A percentile compares a stretch with the other conserved stretches of the same genome.
These are phyloP conservation scores for Sarcophilus harrisii DNA, from an alignment of 2,797 vertebrate genomes.

Conservation along the genomic window DNA sequence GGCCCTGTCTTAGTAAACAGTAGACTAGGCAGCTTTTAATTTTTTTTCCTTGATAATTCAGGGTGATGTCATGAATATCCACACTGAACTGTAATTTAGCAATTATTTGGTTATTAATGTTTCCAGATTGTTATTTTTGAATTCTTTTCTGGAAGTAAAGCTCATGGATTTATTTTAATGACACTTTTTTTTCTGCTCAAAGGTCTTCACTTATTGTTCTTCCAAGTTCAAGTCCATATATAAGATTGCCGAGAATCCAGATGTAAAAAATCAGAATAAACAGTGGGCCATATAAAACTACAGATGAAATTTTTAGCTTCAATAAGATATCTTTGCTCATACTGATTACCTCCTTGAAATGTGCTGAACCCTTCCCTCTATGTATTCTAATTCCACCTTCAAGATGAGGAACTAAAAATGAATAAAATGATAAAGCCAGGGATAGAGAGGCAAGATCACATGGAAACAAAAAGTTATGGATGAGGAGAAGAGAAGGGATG, in stretches of 20 bases:
- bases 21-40: too few species aligned
- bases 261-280: not conserved
- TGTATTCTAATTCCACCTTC: not conserved
- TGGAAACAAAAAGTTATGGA: not conserved
- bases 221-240: not conserved
- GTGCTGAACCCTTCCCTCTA: not conserved
- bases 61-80: not conserved
- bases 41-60: not conserved
- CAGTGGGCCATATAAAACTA: not conserved
- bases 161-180: not conserved
- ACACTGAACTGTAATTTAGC: not conserved
- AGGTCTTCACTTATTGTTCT: not conserved
- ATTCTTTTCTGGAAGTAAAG: not conserved
- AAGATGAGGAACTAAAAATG: not conserved
- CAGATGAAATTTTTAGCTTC: not conserved
- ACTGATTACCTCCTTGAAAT: not conserved
- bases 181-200: not conserved
- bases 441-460: not conserved
- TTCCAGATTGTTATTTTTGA: not conserved
- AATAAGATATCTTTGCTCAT: not conserved
- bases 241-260: not conserved
- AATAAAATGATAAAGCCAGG: not conserved
- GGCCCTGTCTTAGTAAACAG: too few species aligned
- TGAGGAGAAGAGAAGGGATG: not conserved
- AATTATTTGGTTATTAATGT: not conserved